These are phyloP conservation scores for Wasmannia auropunctata DNA, from an alignment of 1,140 invertebrate species.

Conservation along the genomic window DNA sequence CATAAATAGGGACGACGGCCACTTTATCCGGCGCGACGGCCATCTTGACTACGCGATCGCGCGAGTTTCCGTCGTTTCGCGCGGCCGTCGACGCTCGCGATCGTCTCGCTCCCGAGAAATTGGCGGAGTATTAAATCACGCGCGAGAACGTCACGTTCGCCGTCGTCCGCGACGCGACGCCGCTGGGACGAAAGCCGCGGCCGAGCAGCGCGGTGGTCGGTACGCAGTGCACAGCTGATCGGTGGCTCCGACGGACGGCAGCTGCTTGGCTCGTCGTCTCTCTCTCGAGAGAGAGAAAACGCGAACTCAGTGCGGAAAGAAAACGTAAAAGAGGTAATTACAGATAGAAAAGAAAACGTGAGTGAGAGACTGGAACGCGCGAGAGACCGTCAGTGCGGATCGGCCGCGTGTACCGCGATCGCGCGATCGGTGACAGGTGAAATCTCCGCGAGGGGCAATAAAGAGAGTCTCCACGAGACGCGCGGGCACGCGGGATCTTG, in stretches of 20 bases:
- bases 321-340: neutral
- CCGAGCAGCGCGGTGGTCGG: constrained; percentile 42
- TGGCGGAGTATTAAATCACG: neutral
- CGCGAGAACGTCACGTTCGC: neutral
- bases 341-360: neutral
- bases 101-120: constrained; percentile 3
- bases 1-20: constrained; percentile 75
- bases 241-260: constrained; percentile 73
- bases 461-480: neutral
- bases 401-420: constrained; percentile 18
- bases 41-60: constrained; percentile 75
- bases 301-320: neutral
- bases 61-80: neutral
- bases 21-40: constrained; percentile 47
- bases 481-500: neutral
- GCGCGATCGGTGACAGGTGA: constrained; percentile 45
- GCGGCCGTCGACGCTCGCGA: neutral
- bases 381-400: neutral
- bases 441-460: neutral
- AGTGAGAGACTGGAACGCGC: neutral
- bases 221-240: constrained; percentile 80
- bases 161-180: neutral
- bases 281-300: constrained; percentile 27
- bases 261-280: constrained; percentile 63
- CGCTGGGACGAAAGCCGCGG: constrained; percentile 9